Evolutionary conservation across 2,888 invertebrate genomes (phyloP).

Genomic region (Odontomyia ornata): DNA sequence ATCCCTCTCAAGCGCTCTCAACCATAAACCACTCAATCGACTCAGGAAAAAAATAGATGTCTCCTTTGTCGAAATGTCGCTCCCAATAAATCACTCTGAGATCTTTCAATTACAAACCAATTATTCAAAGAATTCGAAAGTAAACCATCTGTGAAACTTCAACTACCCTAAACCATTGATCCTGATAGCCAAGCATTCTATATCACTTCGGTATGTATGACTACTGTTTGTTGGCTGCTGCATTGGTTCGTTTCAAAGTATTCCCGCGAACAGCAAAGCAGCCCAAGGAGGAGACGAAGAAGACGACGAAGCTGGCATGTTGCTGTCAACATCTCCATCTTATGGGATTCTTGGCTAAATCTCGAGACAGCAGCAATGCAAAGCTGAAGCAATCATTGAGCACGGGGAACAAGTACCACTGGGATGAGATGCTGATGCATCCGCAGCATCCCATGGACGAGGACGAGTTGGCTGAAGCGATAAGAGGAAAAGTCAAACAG

Average conservation of each 20-base stretch:
- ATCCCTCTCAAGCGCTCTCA: no score
- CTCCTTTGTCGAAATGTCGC: constrained; percentile 10
- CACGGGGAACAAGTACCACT: no score
- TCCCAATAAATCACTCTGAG: constrained; percentile 17
- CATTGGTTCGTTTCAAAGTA: no score
- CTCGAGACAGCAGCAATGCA: not conserved
- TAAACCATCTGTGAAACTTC: constrained; percentile 33
- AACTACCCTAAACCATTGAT: constrained; percentile 7
- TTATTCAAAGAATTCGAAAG: constrained; percentile 35
- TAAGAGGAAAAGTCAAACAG: constrained; percentile 19
- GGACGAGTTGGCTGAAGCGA: not conserved
- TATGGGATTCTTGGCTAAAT: constrained; percentile 2
- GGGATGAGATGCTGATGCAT: no score
- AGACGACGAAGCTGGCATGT: constrained; percentile 15
- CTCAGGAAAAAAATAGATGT: not conserved
- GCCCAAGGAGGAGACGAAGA: no score
- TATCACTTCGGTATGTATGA: no score
- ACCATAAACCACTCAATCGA: not conserved
- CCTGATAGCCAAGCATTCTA: no score
- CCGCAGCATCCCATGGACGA: not conserved
- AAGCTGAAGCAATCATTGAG: not conserved
- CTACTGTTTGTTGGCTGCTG: no score
- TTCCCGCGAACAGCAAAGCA: no score
- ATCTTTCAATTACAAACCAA: constrained; percentile 24
- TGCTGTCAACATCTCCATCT: constrained; percentile 33